Evolutionary conservation across 2,888 invertebrate genomes (phyloP), one percentile per base, ranked within the genome.

Genomic region (Orchesellides sinensis): DNA sequence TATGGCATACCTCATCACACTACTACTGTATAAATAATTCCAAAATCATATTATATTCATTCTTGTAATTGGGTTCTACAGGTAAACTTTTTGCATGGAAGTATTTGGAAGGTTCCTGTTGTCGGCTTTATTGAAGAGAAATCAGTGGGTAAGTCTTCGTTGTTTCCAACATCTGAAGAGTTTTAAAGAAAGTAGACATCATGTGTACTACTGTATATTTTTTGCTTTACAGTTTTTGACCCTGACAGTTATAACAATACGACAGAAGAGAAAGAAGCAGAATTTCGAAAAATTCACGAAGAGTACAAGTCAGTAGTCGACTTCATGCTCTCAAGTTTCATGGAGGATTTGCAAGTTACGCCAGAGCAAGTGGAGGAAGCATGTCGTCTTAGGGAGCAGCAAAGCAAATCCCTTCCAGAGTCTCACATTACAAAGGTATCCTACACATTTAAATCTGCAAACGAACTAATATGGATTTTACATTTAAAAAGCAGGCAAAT

Each of bases 141-240:
- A 90, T 97, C 97, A 74, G 91, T 97, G 87, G 95, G 98, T 97
- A 92, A 92, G 93, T 90, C 80, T 74, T 54, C 66, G 23, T 4
- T 54, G 3, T 49, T n/a, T 17, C 6, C 8, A 10, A 25, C 19
- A 27, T 59, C 21, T 5, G n/a, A 17, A 70, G 54, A 32, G 25
- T 6, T n/a, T n/a, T n/a, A n/a, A n/a, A n/a, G n/a, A n/a, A n/a
- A n/a, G n/a, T n/a, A 2, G 10, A 40, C 40, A n/a, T n/a, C n/a
- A 40, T 14, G n/a, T 40, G 40, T 5, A 40, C 10, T 40, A 40
- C n/a, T n/a, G n/a, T n/a, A n/a, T n/a, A n/a, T n/a, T n/a, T n/a
- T n/a, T n/a, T n/a, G n/a, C n/a, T n/a, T n/a, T n/a, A n/a, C 89
- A 97, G 97, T 96, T 88, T 98, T 98, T 90, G 97, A 97, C 90